Evolutionary conservation across 2,888 invertebrate genomes (phyloP).

Genomic region (Aspidiotus destructor): DNA sequence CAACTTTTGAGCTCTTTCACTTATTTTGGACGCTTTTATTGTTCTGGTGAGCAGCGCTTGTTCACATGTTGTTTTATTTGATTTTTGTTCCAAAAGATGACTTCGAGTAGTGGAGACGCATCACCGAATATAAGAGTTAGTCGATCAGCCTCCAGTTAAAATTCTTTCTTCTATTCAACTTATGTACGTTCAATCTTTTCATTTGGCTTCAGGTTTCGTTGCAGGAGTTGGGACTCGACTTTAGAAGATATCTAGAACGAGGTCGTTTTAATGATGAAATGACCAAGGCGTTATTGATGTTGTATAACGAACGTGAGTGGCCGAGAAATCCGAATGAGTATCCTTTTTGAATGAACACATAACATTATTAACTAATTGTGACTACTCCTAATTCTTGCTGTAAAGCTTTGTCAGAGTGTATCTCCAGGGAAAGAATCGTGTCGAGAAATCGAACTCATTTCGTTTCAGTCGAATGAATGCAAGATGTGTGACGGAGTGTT

Average conservation of each 20-base stretch:
- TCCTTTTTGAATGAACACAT: slow-evolving; percentile 8
- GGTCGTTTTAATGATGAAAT: slow-evolving; percentile 21
- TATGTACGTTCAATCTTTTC: neutral
- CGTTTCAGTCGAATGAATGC: no score
- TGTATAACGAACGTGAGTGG: slow-evolving; percentile 26
- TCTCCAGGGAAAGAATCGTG: no score
- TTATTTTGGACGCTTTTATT: no score
- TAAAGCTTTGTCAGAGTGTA: no score
- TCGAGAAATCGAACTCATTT: no score
- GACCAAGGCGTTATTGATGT: slow-evolving; percentile 8
- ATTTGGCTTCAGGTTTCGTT: neutral
- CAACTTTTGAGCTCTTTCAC: no score
- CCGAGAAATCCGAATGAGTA: slow-evolving; percentile 29
- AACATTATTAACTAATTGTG: no score
- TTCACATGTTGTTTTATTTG: no score
- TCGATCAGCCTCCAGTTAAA: neutral
- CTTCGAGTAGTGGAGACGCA: slow-evolving; percentile 8
- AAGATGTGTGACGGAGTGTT: no score
- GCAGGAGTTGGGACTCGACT: slow-evolving; percentile 23
- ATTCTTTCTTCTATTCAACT: neutral
- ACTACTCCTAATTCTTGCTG: no score
- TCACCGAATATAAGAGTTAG: slow-evolving; percentile 16
- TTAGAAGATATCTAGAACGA: slow-evolving; percentile 25
- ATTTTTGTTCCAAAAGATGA: neutral
- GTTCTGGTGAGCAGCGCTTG: no score